Conservation (phyloP, 2,113 vertebrate species). For the Syrmaticus mikado region DNA sequence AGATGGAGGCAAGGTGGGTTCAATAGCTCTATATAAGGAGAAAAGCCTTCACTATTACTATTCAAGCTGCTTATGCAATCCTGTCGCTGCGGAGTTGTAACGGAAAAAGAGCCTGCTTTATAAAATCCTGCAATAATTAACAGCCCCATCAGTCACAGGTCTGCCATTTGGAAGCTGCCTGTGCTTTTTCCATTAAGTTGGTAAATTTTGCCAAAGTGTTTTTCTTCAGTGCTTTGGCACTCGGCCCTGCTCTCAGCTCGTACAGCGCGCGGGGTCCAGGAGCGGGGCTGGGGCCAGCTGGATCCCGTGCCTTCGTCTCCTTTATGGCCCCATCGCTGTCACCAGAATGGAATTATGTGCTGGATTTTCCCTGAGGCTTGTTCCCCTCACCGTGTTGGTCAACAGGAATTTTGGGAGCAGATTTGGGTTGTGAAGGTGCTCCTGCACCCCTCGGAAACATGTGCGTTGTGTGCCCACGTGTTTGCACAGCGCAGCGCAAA, state of each 20-base stretch:
- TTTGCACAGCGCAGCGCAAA: background rate
- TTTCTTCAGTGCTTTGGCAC: conserved; percentile 53
- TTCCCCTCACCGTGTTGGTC: background rate
- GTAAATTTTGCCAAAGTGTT: conserved; percentile 67
- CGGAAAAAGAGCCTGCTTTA: conserved; percentile 42
- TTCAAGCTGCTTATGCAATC: conserved; percentile 20
- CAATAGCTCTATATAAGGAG: conserved; percentile 44
- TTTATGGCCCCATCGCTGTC: background rate
- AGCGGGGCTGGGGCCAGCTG: conserved; percentile 55
- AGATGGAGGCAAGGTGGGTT: conserved; percentile 44
- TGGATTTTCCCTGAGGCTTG: conserved; percentile 14
- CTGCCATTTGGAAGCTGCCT: conserved; percentile 65
- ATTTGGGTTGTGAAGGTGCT: background rate
- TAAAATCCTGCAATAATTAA: conserved; percentile 54
- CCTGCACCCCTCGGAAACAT: background rate
- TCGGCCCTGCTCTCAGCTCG: background rate
- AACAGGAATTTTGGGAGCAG: background rate
- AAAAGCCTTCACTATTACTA: background rate
- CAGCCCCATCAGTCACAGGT: conserved; percentile 41
- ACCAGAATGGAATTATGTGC: conserved; percentile 36
- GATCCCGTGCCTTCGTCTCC: background rate
- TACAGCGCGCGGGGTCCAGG: background rate
- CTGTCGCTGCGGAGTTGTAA: background rate
- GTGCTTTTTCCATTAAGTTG: conserved; percentile 74
- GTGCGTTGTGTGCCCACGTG: background rate